Evolutionary conservation across 1,140 invertebrate species (phyloP), one percentile per base, ranked within the genome.

Genomic region (Elymnias hypermnestra): DNA sequence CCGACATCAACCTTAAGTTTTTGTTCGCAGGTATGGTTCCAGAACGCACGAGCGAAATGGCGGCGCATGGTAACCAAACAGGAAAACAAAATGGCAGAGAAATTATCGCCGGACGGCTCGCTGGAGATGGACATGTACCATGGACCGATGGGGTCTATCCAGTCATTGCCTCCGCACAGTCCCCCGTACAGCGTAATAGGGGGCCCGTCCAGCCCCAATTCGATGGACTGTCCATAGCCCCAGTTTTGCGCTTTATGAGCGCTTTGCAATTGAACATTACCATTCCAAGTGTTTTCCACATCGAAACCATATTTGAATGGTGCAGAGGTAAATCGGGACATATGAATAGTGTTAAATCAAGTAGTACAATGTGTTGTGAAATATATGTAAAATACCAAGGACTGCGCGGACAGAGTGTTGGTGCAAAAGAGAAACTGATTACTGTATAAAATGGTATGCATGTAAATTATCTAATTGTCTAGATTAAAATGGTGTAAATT

Each of bases 21-120:
- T 88, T 85, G 78, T 70, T 85, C 88, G 41, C 90, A 99, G 97
- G 97, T 99, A 36, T 99, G 97, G 97, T 99, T 99, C 89, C 97
- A 99, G 89, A 99, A 99, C 83, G 96, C 96, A 13, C 89, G 97
- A 37, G 97, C 97, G 61, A 99, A 99, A 89, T 98, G 96, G 94
- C 91, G 97, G 63, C 91, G 97, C 54, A 96, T 97, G 91, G 92
- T 96, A 83, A 89, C 95, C 65, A 96, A 95, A 71, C 92, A 94
- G 65, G 93, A 94, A 63, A 92, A 90, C 69, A 92, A 92, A 57
- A 78, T 83, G 75, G 82, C 90, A 56, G 91, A 92, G 66, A 92
- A 93, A 53, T 90, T 91, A 64, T 86, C 83, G 0, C 83, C 86
- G 19, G 91, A 91, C 55, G 87, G 86, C 4, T 85, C 87, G 7